These are phyloP conservation scores for Pogona vitticeps DNA, from an alignment of 2,113 vertebrate species.

Conservation along the genomic window DNA sequence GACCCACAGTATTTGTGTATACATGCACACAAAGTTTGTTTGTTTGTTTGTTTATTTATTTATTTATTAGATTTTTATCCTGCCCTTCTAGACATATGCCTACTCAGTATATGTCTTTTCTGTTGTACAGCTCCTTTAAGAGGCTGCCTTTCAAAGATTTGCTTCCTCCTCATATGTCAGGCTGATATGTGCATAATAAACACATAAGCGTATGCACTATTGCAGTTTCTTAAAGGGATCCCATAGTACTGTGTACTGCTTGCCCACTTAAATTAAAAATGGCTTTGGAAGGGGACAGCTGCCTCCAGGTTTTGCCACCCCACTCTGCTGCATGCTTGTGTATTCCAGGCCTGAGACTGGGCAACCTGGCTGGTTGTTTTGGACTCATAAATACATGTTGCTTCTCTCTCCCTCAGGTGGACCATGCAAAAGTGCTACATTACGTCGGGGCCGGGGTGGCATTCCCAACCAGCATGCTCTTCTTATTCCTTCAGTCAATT, in stretches of 20 bases:
- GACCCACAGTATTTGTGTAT: neutral
- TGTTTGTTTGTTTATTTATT: too few species aligned
- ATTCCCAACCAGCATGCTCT: constrained; percentile 88
- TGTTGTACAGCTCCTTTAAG: too few species aligned
- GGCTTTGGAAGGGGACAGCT: neutral
- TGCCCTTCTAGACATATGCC: too few species aligned
- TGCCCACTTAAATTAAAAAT: neutral
- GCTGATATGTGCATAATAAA: too few species aligned
- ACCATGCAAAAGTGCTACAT: constrained; percentile 86
- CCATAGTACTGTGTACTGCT: neutral
- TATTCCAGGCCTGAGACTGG: neutral
- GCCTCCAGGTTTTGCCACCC: neutral
- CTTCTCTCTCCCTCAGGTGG: constrained; percentile 74
- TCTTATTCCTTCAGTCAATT: constrained; percentile 84
- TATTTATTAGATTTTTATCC: too few species aligned
- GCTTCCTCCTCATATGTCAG: too few species aligned
- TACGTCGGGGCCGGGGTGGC: constrained; percentile 87
- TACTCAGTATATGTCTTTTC: too few species aligned
- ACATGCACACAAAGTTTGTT: too few species aligned
- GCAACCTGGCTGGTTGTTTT: too few species aligned
- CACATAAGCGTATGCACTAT: too few species aligned
- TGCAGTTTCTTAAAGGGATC: neutral
- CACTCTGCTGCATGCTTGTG: neutral
- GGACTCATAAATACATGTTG: neutral
- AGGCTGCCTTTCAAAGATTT: too few species aligned